phyloP scores from a whole-genome alignment of 2,888 invertebrate genomes.

The Pseudococcus longispinus region DNA sequence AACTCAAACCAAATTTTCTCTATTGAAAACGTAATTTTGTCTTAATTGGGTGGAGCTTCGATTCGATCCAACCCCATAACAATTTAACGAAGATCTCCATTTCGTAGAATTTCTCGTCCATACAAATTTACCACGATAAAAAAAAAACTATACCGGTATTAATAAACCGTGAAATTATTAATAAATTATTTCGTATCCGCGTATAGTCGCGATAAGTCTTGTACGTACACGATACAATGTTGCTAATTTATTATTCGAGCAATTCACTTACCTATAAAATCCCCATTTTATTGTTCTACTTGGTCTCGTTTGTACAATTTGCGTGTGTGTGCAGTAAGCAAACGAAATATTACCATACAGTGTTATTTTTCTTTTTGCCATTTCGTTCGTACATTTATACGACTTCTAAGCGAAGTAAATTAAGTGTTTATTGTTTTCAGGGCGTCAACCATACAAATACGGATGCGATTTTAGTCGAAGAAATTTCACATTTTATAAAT shows the following conservation, averaged over 20 bases:
- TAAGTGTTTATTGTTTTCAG: slow-evolving; percentile 8
- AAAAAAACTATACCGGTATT: neutral
- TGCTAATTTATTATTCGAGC: neutral
- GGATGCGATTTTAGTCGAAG: neutral
- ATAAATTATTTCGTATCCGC: neutral
- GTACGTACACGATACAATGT: neutral
- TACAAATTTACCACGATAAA: too few species aligned
- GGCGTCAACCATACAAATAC: neutral
- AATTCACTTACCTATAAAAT: neutral
- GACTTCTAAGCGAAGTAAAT: neutral
- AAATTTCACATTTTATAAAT: too few species aligned
- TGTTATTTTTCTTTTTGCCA: neutral
- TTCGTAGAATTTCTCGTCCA: too few species aligned
- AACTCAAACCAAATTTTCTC: too few species aligned
- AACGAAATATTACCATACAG: neutral
- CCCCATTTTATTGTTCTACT: neutral
- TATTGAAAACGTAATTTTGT: too few species aligned
- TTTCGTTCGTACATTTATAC: neutral
- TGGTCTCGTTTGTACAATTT: neutral
- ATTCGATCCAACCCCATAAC: too few species aligned
- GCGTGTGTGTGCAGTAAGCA: neutral
- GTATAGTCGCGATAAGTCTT: neutral
- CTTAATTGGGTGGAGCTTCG: too few species aligned
- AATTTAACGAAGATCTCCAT: too few species aligned
- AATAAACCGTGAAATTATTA: slow-evolving; percentile 9